Base-by-base conservation (phyloP, 64 coral and sea anemone genomes). In the Platygyra sinensis region DNA sequence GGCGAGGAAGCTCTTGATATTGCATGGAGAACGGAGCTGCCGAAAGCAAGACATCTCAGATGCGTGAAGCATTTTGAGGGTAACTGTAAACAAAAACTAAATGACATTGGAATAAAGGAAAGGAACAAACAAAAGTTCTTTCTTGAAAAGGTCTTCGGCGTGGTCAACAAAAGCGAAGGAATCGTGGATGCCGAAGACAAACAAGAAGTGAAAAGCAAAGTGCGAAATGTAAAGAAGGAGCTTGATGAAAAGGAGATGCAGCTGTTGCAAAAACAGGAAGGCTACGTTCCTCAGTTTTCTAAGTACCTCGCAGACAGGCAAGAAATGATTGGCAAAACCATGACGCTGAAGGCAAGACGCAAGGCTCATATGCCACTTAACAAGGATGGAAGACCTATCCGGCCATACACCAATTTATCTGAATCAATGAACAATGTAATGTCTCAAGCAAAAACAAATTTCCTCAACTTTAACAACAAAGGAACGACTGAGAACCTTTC, bases 341-440 rank as follows among this genome's bases (percentile, higher is more conserved):
- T 85, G 80, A n/a, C 55, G 3, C 50, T 91, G 55, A 91, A 91
- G 54, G 60, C 67, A 60, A 72, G 80, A 30, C 5, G 89, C 14
- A 73, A 36, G 33, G 33, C 33, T 36, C 33, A 3, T 3, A 36
- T 36, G 33, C 33, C 33, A 36, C 33, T 36, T 36, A 3, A 36
- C 33, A 36, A 36, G 33, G 33, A 36, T 36, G 33, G 33, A 36
- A 36, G 3, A 36, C 33, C 33, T 36, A 36, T 36, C 3, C 33
- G 33, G 33, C 33, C 33, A 36, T 36, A 36, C 33, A 36, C 33
- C 33, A 36, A 36, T 36, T 36, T 36, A 36, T 36, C 33, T 36
- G 33, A 36, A 36, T 36, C 33, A 36, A 36, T 36, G 33, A 36
- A 36, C 3, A 36, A 36, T 36, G 33, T 36, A 36, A 36, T 36